Evolutionary conservation across 2,797 vertebrate species (phyloP).

Genomic region (Pelodytes ibericus): DNA sequence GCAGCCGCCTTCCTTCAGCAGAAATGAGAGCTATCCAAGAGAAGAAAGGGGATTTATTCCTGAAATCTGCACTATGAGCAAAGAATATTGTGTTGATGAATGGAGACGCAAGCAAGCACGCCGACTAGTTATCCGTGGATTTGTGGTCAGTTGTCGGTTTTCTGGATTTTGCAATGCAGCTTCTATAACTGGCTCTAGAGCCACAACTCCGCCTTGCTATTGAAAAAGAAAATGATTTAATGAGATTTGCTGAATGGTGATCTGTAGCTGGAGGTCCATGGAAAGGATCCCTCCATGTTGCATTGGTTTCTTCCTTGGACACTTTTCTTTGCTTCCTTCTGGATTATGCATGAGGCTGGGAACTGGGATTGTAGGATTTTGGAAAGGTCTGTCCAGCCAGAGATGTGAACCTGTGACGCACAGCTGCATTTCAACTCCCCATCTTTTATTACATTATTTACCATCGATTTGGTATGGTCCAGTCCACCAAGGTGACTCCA

Average conservation of each 20-base stretch:
- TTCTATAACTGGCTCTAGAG: too few relatives aligned
- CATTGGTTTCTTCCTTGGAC: neutral
- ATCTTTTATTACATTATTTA: neutral
- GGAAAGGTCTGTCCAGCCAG: neutral
- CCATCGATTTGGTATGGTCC: too few relatives aligned
- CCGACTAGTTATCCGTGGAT: neutral
- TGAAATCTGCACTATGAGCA: slow-evolving; percentile 28
- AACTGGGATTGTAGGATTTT: neutral
- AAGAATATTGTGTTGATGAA: neutral
- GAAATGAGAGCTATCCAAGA: slow-evolving; percentile 4
- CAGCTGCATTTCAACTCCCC: neutral
- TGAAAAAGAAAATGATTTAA: neutral
- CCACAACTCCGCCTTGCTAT: too few relatives aligned
- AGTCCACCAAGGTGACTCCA: neutral
- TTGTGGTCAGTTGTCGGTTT: neutral
- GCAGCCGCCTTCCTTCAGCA: slow-evolving; percentile 43
- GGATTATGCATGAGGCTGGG: neutral
- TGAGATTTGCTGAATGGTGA: neutral
- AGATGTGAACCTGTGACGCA: neutral
- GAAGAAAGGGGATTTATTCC: neutral
- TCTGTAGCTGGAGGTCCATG: neutral
- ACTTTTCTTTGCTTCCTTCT: neutral
- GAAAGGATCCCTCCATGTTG: neutral
- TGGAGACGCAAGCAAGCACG: neutral
- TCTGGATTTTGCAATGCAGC: neutral